Conservation (phyloP, 2,888 invertebrate species). For the Drosophila anomalata region DNA sequence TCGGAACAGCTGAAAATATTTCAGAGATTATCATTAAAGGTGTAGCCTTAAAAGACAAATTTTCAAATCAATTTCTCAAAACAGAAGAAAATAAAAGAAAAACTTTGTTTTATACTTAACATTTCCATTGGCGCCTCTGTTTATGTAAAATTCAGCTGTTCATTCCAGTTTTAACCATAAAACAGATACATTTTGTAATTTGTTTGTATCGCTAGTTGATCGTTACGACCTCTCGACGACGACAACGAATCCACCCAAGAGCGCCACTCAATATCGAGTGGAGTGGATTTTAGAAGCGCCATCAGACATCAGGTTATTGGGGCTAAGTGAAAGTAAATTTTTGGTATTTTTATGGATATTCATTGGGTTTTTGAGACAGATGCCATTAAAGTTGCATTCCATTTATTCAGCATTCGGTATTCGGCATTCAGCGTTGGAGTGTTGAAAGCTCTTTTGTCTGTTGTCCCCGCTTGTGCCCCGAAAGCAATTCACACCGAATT, state of each 20-base stretch:
- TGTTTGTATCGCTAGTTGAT: conserved; percentile 62
- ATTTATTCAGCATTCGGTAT: conserved; percentile 33
- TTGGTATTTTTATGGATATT: conserved; percentile 62
- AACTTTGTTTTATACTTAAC: conserved; percentile 1
- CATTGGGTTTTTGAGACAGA: conserved; percentile 26
- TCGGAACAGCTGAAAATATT: conserved; percentile 59
- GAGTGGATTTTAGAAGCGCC: conserved; percentile 24
- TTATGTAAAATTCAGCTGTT: conserved; percentile 31
- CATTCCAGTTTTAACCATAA: conserved; percentile 28
- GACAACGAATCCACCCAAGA: conserved; percentile 40
- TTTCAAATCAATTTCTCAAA: background rate
- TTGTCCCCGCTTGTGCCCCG: conserved; percentile 20
- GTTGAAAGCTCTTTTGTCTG: conserved; percentile 68
- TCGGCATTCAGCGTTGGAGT: conserved; percentile 49
- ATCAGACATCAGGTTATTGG: conserved; percentile 42
- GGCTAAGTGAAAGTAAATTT: conserved; percentile 71
- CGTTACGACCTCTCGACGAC: conserved; percentile 49
- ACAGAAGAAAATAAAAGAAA: background rate
- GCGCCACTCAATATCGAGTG: conserved; percentile 55
- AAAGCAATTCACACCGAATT: conserved; percentile 68
- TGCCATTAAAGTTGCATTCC: conserved; percentile 68
- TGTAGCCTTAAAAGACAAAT: background rate
- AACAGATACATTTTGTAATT: conserved; percentile 68
- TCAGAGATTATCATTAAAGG: background rate
- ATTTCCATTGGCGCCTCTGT: conserved; percentile 30